phyloP scores from a whole-genome alignment of 37 sponge, comb jelly and placozoan genomes.

The Halisarca cf. caerulea region DNA sequence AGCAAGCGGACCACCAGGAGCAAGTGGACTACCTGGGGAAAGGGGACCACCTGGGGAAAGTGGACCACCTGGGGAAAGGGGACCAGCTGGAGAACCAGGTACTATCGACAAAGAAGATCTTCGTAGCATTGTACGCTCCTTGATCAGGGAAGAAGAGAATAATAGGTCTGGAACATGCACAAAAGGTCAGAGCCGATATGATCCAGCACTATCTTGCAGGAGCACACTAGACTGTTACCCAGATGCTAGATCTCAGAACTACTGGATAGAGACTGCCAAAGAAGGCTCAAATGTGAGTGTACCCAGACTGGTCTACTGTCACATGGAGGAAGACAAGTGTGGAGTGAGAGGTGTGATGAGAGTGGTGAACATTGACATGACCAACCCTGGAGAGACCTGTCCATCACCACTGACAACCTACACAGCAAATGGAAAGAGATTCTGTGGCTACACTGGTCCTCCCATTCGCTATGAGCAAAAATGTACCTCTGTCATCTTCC shows the following conservation, averaged over 20 bases:
- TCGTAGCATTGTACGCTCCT: no score
- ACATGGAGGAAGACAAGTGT: slow-evolving; percentile 25
- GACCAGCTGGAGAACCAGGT: no score
- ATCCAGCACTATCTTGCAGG: background rate
- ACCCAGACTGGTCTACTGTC: background rate
- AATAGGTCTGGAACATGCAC: background rate
- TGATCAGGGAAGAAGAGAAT: no score
- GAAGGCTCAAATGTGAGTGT: background rate
- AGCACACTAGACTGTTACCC: background rate
- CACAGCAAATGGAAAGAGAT: background rate
- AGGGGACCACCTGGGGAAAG: no score
- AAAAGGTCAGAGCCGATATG: background rate
- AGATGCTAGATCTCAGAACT: background rate
- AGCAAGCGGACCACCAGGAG: background rate
- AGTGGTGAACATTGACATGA: slow-evolving; percentile 19
- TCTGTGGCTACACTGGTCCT: background rate
- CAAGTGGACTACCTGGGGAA: background rate
- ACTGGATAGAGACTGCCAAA: background rate
- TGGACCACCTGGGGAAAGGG: no score
- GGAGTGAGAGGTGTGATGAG: slow-evolving; percentile 20
- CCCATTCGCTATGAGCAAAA: no score
- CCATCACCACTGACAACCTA: background rate
- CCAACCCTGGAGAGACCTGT: background rate
- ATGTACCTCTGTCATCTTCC: slow-evolving; percentile 13
- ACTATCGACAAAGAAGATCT: no score